phyloP scores from a whole-genome alignment of 2,113 vertebrate species.

The Brachirus orientalis region DNA sequence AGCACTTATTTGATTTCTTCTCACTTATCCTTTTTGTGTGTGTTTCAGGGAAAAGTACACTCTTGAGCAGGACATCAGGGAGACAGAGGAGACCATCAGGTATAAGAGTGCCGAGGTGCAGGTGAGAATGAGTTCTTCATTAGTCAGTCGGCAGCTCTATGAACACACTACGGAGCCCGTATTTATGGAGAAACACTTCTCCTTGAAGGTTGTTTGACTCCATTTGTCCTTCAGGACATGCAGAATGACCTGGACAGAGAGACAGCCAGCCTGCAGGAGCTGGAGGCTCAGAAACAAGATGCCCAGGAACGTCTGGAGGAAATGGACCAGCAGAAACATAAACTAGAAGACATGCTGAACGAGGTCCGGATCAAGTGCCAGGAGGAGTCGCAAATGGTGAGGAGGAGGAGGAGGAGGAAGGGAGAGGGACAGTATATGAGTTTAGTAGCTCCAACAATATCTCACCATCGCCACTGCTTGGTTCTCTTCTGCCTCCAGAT shows the following conservation, averaged over 20 bases:
- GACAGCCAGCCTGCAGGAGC: constrained; percentile 89
- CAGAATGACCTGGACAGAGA: constrained; percentile 96
- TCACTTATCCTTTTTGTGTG: constrained; percentile 32
- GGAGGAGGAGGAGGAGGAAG: constrained; percentile 32
- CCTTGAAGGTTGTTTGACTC: not conserved
- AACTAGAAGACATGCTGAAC: constrained; percentile 94
- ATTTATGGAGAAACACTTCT: not conserved
- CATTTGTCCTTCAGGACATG: constrained; percentile 84
- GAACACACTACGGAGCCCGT: not conserved
- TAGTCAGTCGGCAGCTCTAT: too few species aligned
- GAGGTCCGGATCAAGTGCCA: constrained; percentile 94
- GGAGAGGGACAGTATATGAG: not conserved
- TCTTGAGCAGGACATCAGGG: constrained; percentile 95
- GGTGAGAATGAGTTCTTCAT: constrained; percentile 84
- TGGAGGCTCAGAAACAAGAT: constrained; percentile 96
- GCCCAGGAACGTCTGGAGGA: constrained; percentile 95
- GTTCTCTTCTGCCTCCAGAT: constrained; percentile 80
- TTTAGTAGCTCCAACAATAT: not conserved
- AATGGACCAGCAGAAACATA: constrained; percentile 98
- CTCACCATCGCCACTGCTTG: not conserved
- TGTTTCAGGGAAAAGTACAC: constrained; percentile 90
- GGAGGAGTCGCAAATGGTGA: constrained; percentile 96
- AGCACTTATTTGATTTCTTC: too few species aligned
- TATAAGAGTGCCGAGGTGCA: constrained; percentile 94
- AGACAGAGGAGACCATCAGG: constrained; percentile 93